These are phyloP conservation scores for Orthosia incerta DNA, from an alignment of 2,888 invertebrate genomes.

Conservation along the genomic window DNA sequence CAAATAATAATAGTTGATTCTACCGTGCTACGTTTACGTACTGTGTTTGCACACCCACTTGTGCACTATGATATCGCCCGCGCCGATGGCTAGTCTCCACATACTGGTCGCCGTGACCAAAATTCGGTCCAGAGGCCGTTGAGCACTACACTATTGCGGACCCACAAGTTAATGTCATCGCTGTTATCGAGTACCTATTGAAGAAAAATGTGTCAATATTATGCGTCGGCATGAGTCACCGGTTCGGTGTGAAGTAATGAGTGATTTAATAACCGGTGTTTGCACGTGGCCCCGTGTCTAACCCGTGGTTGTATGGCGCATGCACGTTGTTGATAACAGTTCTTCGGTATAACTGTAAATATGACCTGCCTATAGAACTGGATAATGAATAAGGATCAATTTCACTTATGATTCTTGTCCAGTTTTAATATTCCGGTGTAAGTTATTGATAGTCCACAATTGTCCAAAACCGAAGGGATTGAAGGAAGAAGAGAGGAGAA, in stretches of 20 bases:
- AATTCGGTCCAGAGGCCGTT: conserved; percentile 6
- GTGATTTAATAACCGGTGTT: conserved; percentile 43
- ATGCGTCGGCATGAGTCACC: conserved; percentile 54
- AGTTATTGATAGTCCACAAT: too few species aligned
- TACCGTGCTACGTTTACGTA: too few species aligned
- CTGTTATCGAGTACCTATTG: conserved; percentile 7
- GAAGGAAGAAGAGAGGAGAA: too few species aligned
- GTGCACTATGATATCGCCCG: too few species aligned
- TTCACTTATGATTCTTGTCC: too few species aligned
- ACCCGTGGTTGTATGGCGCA: background rate
- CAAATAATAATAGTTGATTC: too few species aligned
- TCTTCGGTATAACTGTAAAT: conserved; percentile 34
- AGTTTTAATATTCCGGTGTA: background rate
- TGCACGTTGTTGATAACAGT: conserved; percentile 42
- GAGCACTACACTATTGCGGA: conserved; percentile 1
- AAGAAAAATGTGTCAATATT: conserved; percentile 61
- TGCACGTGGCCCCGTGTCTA: conserved; percentile 50
- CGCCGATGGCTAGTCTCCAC: too few species aligned
- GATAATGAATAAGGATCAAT: background rate
- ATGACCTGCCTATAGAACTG: background rate
- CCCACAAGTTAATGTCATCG: conserved; percentile 42
- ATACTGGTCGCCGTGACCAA: too few species aligned
- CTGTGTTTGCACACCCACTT: too few species aligned
- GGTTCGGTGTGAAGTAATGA: conserved; percentile 43
- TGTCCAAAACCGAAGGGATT: too few species aligned